Evolutionary conservation across 2,888 invertebrate species (phyloP), one percentile per base, ranked within the genome.

Genomic region (Leucania comma): DNA sequence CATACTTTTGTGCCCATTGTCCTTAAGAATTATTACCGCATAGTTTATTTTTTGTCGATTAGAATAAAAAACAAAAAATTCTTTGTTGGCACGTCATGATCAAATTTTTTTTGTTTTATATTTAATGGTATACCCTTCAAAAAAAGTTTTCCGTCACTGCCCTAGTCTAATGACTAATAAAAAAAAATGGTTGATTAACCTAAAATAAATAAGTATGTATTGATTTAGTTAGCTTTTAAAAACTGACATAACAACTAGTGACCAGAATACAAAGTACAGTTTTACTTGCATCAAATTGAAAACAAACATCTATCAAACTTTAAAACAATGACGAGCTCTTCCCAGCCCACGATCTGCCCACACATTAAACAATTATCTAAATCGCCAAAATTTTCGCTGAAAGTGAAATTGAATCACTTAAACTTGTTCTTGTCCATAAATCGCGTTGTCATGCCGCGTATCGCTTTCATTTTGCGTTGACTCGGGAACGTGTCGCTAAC

Each of bases 391-490:
- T 67, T 78, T 79, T 26, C 57, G 24, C 9, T 42, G 42, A 68
- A 77, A 79, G 29, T 73, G 80, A 79, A 82, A 66, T 54, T 56
- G 51, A 73, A 63, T 66, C 67, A 79, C 65, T 79, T 68, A 53
- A 70, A 70, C 38, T 80, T 62, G 6, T 61, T 58, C 57, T 61
- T 53, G 60, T 58, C 14, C 24, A 58, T 79, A 64, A 80, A 80
- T 79, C 50, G 53, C 74, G 48, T 38, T 66, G 74, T 80, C 80
- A 82, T 61, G 80, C 22, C 50, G 75, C 62, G 78, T 78, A 82
- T 82, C 74, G 63, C 65, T 69, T 73, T 78, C 56, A 64, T 56
- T 60, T 48, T 63, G 62, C 68, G 78, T 50, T 48, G 82, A 46
- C 26, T 75, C 51, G 48, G 17, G 50, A 54, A 64, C 78, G 66